Conservation (phyloP, 2,797 vertebrate genomes). For the Bovichtus diacanthus region DNA sequence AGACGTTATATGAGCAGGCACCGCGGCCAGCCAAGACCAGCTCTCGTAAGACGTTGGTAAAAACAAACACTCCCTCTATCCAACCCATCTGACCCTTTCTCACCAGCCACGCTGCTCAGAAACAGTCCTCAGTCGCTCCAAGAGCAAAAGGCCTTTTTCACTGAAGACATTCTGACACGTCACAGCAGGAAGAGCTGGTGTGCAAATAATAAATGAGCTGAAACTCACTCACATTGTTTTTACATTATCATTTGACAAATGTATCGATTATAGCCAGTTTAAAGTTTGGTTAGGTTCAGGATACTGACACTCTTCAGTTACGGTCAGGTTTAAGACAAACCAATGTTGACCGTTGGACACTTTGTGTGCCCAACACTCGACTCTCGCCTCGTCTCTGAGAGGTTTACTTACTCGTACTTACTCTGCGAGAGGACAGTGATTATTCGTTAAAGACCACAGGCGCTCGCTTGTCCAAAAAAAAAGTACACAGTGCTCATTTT, state of each 20-base stretch:
- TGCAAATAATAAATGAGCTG: too few species aligned
- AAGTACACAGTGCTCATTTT: background rate
- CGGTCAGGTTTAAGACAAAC: too few species aligned
- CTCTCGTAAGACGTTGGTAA: constrained; percentile 50
- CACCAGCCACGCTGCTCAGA: constrained; percentile 15
- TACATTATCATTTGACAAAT: too few species aligned
- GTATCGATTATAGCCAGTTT: too few species aligned
- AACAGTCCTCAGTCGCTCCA: constrained; percentile 9
- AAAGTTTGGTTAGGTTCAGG: too few species aligned
- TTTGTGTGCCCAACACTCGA: too few species aligned
- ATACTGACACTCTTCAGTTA: too few species aligned
- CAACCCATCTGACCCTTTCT: constrained; percentile 29
- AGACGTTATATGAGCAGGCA: constrained; percentile 62
- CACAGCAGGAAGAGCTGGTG: background rate
- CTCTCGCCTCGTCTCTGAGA: too few species aligned
- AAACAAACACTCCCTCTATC: constrained; percentile 68
- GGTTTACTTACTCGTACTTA: too few species aligned
- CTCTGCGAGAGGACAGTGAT: background rate
- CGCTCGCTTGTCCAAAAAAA: background rate
- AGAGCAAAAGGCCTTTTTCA: background rate
- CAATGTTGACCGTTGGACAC: too few species aligned
- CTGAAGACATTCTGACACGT: background rate
- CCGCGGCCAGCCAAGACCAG: constrained; percentile 63
- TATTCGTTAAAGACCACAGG: background rate
- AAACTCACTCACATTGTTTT: too few species aligned